Conservation (phyloP, 2,113 vertebrate genomes). For the Leptobrachium leishanense region DNA sequence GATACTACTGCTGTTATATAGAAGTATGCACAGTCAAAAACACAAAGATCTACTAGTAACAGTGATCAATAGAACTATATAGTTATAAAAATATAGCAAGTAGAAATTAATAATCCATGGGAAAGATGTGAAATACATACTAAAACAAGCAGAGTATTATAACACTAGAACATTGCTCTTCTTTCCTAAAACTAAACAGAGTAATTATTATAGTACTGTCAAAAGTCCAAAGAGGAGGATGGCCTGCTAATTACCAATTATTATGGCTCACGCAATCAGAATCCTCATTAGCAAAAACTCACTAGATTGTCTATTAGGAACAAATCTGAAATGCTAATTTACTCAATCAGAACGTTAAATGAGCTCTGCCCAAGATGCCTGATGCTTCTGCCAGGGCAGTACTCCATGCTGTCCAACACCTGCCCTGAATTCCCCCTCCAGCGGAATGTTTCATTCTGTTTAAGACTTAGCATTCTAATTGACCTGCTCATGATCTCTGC, state of each 20-base stretch:
- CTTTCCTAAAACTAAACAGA: constrained; percentile 54
- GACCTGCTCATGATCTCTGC: constrained; percentile 94
- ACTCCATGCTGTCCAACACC: constrained; percentile 70
- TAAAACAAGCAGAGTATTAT: too few species aligned
- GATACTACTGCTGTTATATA: too few species aligned
- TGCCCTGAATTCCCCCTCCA: constrained; percentile 83
- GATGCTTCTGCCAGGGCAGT: constrained; percentile 73
- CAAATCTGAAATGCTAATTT: constrained; percentile 84
- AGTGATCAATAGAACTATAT: too few species aligned
- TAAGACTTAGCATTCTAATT: constrained; percentile 86
- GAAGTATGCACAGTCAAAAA: too few species aligned
- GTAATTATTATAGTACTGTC: constrained; percentile 58
- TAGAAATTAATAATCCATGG: too few species aligned
- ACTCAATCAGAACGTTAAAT: constrained; percentile 82
- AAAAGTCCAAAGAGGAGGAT: constrained; percentile 71
- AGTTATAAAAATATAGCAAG: too few species aligned
- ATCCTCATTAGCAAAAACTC: constrained; percentile 82
- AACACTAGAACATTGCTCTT: constrained; percentile 42
- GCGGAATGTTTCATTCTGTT: constrained; percentile 83
- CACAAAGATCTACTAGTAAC: too few species aligned
- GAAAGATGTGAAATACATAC: too few species aligned
- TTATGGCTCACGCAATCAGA: constrained; percentile 80
- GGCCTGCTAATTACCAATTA: constrained; percentile 79
- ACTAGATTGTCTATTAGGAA: constrained; percentile 79
- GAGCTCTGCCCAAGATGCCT: constrained; percentile 75